These are phyloP conservation scores for Drosophila ficusphila DNA, from an alignment of 1,140 invertebrate genomes.

Conservation along the genomic window DNA sequence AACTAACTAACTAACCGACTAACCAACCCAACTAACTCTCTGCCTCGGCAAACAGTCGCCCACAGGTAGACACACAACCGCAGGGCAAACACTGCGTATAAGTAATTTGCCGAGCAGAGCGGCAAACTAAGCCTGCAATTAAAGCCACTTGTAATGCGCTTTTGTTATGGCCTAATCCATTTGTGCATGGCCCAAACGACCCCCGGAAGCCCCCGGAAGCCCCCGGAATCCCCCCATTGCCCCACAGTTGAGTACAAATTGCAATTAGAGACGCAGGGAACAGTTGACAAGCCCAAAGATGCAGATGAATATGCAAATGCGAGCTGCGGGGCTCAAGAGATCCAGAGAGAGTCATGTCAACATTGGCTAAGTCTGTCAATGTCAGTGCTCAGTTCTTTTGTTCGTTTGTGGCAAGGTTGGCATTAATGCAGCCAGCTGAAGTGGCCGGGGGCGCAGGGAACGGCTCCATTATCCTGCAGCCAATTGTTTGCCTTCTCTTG, in stretches of 20 bases:
- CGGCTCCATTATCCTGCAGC: constrained; percentile 24
- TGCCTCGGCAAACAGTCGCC: constrained; percentile 21
- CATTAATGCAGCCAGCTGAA: constrained; percentile 17
- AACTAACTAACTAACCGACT: constrained; percentile 34
- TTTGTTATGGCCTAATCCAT: constrained; percentile 61
- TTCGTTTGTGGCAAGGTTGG: constrained; percentile 25
- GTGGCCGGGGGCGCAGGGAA: background rate
- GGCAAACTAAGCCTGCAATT: constrained; percentile 42
- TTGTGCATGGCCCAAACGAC: constrained; percentile 26
- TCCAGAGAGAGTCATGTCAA: constrained; percentile 19
- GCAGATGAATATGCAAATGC: constrained; percentile 37
- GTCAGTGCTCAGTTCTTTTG: constrained; percentile 32
- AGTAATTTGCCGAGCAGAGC: constrained; percentile 36
- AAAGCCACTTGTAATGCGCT: constrained; percentile 53
- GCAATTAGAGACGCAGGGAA: constrained; percentile 37
- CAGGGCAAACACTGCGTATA: constrained; percentile 53
- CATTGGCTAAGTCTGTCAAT: constrained; percentile 34
- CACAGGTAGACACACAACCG: constrained; percentile 1
- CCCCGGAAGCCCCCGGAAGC: no score
- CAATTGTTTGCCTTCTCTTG: constrained; percentile 19
- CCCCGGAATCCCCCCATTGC: no score
- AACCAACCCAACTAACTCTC: constrained; percentile 1
- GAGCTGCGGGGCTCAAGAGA: constrained; percentile 14
- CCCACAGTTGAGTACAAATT: constrained; percentile 2
- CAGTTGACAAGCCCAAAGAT: constrained; percentile 48